Base-by-base conservation (phyloP, 2,797 vertebrate genomes). In the Cossypha polioptera region DNA sequence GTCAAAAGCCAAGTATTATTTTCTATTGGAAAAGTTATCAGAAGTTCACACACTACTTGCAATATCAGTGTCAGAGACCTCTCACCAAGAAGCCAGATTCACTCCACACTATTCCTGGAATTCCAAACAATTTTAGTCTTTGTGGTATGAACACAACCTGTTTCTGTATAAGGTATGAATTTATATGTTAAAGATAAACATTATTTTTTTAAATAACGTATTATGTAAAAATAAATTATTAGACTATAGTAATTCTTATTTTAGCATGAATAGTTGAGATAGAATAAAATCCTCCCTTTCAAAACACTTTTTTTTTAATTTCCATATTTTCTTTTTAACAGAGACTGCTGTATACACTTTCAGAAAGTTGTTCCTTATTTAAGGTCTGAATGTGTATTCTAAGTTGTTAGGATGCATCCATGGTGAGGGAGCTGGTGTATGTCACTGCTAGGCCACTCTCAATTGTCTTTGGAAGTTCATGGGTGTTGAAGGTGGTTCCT, bases 1-100 rank as follows among this genome's bases (percentile, higher is more conserved):
- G 92, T 93, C 94, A 95, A 94, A 94, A 91, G 63, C 51, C 77
- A 91, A 73, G 36, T 68, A 35, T 54, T 86, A 57, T 5, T 73
- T 68, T 81, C 43, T 84, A 36, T 20, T 55, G 55, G 47, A 90
- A 92, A 87, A 48, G 43, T 62, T 86, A 40, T 58, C 29, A 79
- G 40, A 82, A 88, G 51, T 95, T 93, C 86, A 69, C 51, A 51
- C 10, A 6, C 7, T 76, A 11, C 76, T 88, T 77, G 12, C 17
- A 66, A 13, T 78, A 65, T 47, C 35, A 29, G 33, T 77, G n/a
- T 77, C 68, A 92, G 57, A 88, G 72, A 69, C 76, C 47, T 90
- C 86, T 79, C 51, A 78, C 47, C 31, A 58, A 89, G 92, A 92
- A 89, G 59, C 15, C 48, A 53, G 14, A 77, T 72, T 83, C n/a